Conservation (phyloP, 2,888 invertebrate species). For the Ashinkailepas kermadecensis region DNA sequence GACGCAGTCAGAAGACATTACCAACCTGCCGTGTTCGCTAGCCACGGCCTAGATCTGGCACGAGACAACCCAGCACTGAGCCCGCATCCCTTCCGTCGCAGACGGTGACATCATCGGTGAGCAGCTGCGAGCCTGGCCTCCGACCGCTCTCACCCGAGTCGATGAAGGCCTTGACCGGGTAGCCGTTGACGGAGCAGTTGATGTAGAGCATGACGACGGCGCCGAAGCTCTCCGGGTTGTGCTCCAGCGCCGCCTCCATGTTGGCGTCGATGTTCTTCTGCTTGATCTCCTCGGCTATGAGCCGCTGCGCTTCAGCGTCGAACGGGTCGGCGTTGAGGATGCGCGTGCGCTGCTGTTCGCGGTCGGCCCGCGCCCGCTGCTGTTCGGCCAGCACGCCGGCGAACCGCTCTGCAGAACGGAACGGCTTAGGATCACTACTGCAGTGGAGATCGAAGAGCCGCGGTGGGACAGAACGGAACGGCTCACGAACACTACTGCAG, state of each 20-base stretch:
- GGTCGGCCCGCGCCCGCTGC: slow-evolving; percentile 68
- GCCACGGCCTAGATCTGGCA: too few relatives aligned
- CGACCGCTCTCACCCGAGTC: slow-evolving; percentile 63
- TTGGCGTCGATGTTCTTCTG: slow-evolving; percentile 95
- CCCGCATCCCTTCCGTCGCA: too few relatives aligned
- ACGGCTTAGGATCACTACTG: too few relatives aligned
- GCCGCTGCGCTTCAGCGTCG: slow-evolving; percentile 85
- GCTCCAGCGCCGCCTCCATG: slow-evolving; percentile 98
- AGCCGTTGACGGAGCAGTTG: slow-evolving; percentile 92
- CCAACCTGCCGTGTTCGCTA: too few relatives aligned
- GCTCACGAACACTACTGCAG: too few relatives aligned
- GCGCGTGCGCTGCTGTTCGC: slow-evolving; percentile 71
- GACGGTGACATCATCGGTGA: too few relatives aligned
- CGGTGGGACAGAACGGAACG: too few relatives aligned
- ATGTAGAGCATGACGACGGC: slow-evolving; percentile 97
- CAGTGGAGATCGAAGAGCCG: too few relatives aligned
- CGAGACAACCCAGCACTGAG: too few relatives aligned
- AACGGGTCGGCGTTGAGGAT: slow-evolving; percentile 93
- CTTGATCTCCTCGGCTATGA: slow-evolving; percentile 91
- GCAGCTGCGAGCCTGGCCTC: too few relatives aligned
- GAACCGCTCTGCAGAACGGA: slow-evolving; percentile 57
- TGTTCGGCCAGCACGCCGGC: slow-evolving; percentile 71
- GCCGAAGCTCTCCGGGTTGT: slow-evolving; percentile 96
- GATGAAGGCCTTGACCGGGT: slow-evolving; percentile 95
- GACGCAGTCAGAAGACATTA: too few relatives aligned